Base-by-base conservation (phyloP, 2,113 vertebrate genomes). In the Caretta caretta region DNA sequence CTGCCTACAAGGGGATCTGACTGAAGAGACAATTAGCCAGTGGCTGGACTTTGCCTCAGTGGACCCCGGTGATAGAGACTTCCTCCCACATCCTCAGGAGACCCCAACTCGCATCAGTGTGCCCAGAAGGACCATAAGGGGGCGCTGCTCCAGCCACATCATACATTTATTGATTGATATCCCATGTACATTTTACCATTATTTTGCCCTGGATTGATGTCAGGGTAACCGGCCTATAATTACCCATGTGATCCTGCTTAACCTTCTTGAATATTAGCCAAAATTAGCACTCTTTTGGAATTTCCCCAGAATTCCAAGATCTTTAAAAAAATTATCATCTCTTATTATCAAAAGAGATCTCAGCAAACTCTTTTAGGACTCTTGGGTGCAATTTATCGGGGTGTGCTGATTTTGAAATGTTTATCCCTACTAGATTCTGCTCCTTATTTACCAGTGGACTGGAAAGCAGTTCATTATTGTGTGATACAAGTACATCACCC, bases 311-410 rank as follows among this genome's bases (percentile, higher is more conserved):
- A 90, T 94, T 93, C 88, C 84, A 75, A 93, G 88, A 91, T 96
- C 78, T 95, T 93, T 97, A 92, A 94, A 96, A 57, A 96, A 93
- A 95, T 96, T 96, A 95, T 92, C 46, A 46, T 82, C 22, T 42
- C 42, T 42, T 42, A 42, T 42, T 42, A 42, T 42, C 42, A 42
- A 42, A 42, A 31, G 29, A 29, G 25, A 62, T 62, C 59, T 62
- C 29, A 31, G 59, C 29, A 62, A 62, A 62, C 19, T 22, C 69
- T 72, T 69, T 72, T 72, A 22, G n/a, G 4, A n/a, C n/a, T 72
- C 19, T 72, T 72, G n/a, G 20, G 8, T 42, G 69, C 20, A n/a
- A 72, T 62, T 62, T 62, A 35, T 27, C 9, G 8, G 29, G 29
- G 59, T 29, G 27, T 65, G 59, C 17, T 38, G 69, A n/a, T 17